Base-by-base conservation (phyloP, 2,797 vertebrate genomes). In the Tamandua tetradactyla region DNA sequence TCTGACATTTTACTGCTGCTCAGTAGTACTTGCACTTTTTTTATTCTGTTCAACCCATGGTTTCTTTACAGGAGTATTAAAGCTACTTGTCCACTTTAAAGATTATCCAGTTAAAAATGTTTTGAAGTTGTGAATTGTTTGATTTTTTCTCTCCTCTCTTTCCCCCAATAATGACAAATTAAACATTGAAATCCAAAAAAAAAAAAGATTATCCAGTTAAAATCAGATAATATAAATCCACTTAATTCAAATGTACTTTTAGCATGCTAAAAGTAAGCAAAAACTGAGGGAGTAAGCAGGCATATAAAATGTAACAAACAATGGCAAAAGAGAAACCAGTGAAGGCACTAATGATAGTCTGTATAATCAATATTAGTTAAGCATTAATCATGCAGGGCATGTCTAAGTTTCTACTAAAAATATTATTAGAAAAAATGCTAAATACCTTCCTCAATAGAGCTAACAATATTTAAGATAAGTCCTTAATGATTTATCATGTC, bases 381-480 rank as follows among this genome's bases (percentile, higher is more conserved):
- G 30, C 25, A 90, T 40, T 91, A 89, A 7, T 72, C 93, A 94
- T 18, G 79, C 71, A 89, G 8, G 37, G 44, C 9, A 87, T 71
- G 59, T 30, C 44, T 62, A 84, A 15, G 85, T 85, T 96, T 93
- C 94, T 94, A 90, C 66, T 89, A 47, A 95, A 96, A 94, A 64
- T 85, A 93, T 68, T 93, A 79, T 15, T 64, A 88, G 52, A 94
- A 32, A 91, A 96, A 80, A 88, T 37, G 35, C 30, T 86, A 85
- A 83, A 82, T 76, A 89, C 12, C 79, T 84, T 95, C 25, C 79
- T 92, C 87, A 95, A 85, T 1, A 94, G 25, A 93, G 18, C 35
- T 94, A 96, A 93, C 0, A 95, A 82, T 94, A 95, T 89, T 95
- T 94, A 95, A 57, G 55, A 27, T 84, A 95, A 93, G 93, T 85